These are phyloP conservation scores for Macrophya annulata DNA, from an alignment of 2,888 invertebrate genomes.

Conservation along the genomic window DNA sequence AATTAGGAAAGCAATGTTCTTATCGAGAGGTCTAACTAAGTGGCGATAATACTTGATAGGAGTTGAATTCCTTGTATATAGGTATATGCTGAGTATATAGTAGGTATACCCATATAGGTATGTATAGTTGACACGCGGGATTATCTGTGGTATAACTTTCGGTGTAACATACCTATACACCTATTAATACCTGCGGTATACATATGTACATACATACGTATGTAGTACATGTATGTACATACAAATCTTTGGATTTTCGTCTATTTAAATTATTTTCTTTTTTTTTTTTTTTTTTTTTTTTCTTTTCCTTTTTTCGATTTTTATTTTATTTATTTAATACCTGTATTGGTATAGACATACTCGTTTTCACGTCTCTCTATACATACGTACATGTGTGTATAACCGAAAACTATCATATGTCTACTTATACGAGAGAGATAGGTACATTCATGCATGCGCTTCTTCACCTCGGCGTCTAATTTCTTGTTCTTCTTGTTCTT, in stretches of 20 bases:
- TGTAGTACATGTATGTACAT: too few relatives aligned
- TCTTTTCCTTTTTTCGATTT: too few relatives aligned
- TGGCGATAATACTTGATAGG: slow-evolving; percentile 25
- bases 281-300: not conserved
- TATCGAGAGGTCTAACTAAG: slow-evolving; percentile 44
- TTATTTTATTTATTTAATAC: not conserved
- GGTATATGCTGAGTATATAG: not conserved
- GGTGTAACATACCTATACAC: not conserved
- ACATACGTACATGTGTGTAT: not conserved
- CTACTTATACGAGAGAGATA: not conserved
- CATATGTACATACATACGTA: too few relatives aligned
- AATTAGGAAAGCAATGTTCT: slow-evolving; percentile 51
- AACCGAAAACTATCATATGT: not conserved
- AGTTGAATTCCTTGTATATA: not conserved
- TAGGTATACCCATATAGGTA: not conserved
- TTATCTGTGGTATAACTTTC: slow-evolving; percentile 13
- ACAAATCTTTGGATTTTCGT: not conserved
- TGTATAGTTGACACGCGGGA: not conserved
- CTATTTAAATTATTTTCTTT: not conserved
- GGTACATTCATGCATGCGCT: not conserved
- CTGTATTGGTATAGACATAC: slow-evolving; percentile 1
- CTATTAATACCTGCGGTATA: too few relatives aligned
- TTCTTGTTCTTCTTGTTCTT: not conserved
- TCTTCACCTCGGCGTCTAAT: not conserved
- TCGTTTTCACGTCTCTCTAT: not conserved